These are phyloP conservation scores for Tarsius wallacei DNA, from an alignment of 2,797 vertebrate genomes.

Conservation along the genomic window DNA sequence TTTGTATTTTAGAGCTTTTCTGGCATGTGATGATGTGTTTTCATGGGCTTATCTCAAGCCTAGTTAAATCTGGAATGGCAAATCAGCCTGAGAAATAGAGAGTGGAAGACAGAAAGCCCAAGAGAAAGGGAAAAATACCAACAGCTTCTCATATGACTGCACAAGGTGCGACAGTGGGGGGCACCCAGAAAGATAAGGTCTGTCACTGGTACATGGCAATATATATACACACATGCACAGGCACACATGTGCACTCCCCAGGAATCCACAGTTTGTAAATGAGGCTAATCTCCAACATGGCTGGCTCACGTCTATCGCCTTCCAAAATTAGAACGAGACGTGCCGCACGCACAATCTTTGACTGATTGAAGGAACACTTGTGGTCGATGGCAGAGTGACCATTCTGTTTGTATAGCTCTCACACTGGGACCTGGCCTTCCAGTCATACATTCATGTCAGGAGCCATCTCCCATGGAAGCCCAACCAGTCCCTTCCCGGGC, in stretches of 20 bases:
- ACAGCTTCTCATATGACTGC: background rate
- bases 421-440: background rate
- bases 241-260: background rate
- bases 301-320: background rate
- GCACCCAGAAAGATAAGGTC: background rate
- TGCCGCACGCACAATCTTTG: background rate
- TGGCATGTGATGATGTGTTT: background rate
- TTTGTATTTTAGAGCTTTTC: slow-evolving; percentile 13
- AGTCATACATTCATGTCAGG: background rate
- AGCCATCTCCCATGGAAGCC: background rate
- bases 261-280: background rate
- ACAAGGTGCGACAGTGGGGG: background rate
- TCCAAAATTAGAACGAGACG: background rate
- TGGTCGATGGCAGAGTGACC: background rate
- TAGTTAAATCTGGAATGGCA: slow-evolving; percentile 16
- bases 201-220: background rate
- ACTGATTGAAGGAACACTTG: background rate
- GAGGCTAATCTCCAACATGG: background rate
- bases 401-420: background rate
- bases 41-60: background rate
- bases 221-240: background rate
- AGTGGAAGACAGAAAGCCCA: background rate
- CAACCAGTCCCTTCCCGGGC: background rate
- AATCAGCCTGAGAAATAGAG: slow-evolving; percentile 43
- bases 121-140: background rate